Evolutionary conservation across 2,113 vertebrate species (phyloP).

Genomic region (Tringa solitaria): DNA sequence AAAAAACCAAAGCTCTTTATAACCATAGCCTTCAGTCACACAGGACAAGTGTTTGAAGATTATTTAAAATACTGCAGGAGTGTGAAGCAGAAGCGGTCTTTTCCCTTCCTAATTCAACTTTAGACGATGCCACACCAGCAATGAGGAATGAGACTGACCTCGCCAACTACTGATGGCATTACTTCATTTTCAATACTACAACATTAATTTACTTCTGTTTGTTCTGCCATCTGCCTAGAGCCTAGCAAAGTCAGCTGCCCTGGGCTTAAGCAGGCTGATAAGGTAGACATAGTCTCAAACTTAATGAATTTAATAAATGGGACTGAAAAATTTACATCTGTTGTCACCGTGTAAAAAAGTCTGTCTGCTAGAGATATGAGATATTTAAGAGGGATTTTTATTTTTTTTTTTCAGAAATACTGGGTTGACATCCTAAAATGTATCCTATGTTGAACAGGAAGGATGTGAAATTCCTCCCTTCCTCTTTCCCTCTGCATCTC

Average conservation of each 20-base stretch:
- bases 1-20: neutral
- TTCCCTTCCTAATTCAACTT: neutral
- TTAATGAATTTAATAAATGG: neutral
- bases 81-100: neutral
- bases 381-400: neutral
- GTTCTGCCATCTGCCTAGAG: neutral
- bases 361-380: neutral
- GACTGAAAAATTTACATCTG: neutral
- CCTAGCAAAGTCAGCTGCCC: neutral
- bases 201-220: neutral
- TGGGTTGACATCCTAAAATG: neutral
- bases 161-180: neutral
- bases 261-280: neutral
- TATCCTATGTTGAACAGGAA: neutral
- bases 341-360: neutral
- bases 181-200: neutral
- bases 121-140: neutral
- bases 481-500: neutral
- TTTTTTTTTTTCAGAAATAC: neutral
- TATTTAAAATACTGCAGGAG: neutral
- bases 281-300: neutral
- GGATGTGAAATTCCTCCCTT: neutral
- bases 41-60: neutral
- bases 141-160: neutral
- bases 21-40: neutral